Conservation (phyloP, 1,140 invertebrate species). For the Eubasilissa regina region DNA sequence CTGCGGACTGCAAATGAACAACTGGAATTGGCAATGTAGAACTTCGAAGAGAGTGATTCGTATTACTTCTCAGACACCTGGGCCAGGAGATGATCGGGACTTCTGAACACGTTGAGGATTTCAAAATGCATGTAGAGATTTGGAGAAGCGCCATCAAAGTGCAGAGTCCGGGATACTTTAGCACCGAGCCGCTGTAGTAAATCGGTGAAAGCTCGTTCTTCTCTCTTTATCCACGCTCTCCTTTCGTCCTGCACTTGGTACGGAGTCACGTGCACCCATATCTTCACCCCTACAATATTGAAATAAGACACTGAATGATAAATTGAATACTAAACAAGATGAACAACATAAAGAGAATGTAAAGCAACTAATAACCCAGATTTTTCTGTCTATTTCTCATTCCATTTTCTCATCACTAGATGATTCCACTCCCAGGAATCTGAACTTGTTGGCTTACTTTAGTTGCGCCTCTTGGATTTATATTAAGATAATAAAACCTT, state of each 20-base stretch:
- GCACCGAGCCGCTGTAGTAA: slow-evolving; percentile 78
- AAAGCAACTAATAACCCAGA: too few relatives aligned
- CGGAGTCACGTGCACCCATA: slow-evolving; percentile 86
- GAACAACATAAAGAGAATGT: too few relatives aligned
- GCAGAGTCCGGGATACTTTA: slow-evolving; percentile 74
- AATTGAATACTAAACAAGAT: too few relatives aligned
- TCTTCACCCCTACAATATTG: slow-evolving; percentile 73
- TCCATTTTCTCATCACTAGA: too few relatives aligned
- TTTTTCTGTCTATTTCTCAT: too few relatives aligned
- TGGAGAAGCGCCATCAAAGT: slow-evolving; percentile 77
- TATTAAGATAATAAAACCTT: too few relatives aligned
- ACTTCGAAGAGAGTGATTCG: neutral
- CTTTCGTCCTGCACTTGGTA: slow-evolving; percentile 85
- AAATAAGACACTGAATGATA: too few relatives aligned
- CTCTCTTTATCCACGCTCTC: slow-evolving; percentile 86
- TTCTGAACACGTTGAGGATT: slow-evolving; percentile 75
- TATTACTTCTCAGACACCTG: slow-evolving; percentile 39
- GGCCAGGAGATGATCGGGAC: slow-evolving; percentile 63
- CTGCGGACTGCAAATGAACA: neutral
- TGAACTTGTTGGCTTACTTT: too few relatives aligned
- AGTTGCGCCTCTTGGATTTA: too few relatives aligned
- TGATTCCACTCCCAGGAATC: too few relatives aligned
- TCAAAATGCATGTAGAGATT: slow-evolving; percentile 82
- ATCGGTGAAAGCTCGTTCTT: slow-evolving; percentile 84
- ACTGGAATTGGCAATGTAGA: slow-evolving; percentile 14